A percentile compares a stretch with the other conserved stretches of the same genome.
These are phyloP conservation scores for Ylistrum balloti DNA, from an alignment of 1,140 invertebrate genomes.

Conservation along the genomic window DNA sequence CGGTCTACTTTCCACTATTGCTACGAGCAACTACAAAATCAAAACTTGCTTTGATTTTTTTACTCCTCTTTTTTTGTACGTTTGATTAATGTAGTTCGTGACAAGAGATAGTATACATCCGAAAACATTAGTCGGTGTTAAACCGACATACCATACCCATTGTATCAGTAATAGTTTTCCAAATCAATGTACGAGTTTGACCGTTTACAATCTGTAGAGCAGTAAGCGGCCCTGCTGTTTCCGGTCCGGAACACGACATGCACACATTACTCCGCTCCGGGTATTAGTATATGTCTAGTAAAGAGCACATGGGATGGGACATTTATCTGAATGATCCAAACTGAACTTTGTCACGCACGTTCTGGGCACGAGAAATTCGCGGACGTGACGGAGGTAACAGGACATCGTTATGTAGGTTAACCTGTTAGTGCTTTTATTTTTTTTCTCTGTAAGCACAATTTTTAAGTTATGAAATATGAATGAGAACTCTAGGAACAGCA, in stretches of 20 bases:
- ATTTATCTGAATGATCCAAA: slow-evolving; percentile 25
- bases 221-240: too few species aligned
- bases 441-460: too few species aligned
- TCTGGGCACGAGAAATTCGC: not conserved
- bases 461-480: too few species aligned
- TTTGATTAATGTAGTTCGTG: slow-evolving; percentile 7
- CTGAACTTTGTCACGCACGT: slow-evolving; percentile 6
- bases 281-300: slow-evolving; percentile 22
- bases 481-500: too few species aligned
- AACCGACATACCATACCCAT: not conserved
- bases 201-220: not conserved
- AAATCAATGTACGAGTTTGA: not conserved
- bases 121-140: not conserved
- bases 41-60: not conserved
- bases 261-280: not conserved
- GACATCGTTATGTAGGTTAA: not conserved
- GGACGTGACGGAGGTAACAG: not conserved
- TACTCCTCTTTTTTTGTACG: not conserved
- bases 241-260: slow-evolving; percentile 21
- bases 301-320: not conserved
- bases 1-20: too few species aligned
- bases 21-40: not conserved
- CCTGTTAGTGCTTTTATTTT: too few species aligned
- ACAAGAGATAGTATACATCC: not conserved
- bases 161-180: not conserved